Evolutionary conservation across 2,797 vertebrate genomes (phyloP).

Genomic region (Hyperoplus immaculatus): DNA sequence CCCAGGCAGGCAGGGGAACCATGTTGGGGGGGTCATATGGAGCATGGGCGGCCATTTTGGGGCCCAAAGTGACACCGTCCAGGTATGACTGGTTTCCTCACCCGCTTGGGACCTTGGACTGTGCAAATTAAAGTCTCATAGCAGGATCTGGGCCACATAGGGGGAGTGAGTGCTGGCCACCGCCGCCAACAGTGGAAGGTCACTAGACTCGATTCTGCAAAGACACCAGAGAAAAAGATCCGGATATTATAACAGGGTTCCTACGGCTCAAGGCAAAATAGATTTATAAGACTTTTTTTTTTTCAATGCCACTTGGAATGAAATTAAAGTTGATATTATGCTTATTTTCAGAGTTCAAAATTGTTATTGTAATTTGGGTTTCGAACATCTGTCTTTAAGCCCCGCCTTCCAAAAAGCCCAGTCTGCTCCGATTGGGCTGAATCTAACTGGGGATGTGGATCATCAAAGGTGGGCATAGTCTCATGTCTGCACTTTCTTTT

Average conservation of each 20-base stretch:
- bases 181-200: constrained; percentile 96
- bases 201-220: constrained; percentile 96
- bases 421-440: too few species aligned
- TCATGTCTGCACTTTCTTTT: neutral
- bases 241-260: neutral
- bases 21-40: constrained; percentile 18
- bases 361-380: too few species aligned
- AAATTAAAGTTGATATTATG: too few species aligned
- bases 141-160: constrained; percentile 97
- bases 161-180: constrained; percentile 98
- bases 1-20: constrained; percentile 11
- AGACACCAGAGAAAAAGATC: constrained; percentile 27
- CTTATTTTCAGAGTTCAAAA: too few species aligned
- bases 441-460: too few species aligned
- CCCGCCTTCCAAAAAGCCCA: too few species aligned
- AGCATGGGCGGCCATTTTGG: constrained; percentile 17
- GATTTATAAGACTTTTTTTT: too few species aligned
- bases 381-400: too few species aligned
- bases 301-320: too few species aligned
- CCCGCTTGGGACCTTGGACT: neutral
- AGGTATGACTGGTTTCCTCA: constrained; percentile 27
- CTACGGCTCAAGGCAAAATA: too few species aligned
- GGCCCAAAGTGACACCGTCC: constrained; percentile 10
- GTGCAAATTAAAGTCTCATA: constrained; percentile 82
- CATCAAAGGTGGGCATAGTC: neutral